Evolutionary conservation across 2,113 vertebrate species (phyloP).

Genomic region (Mohoua ochrocephala): DNA sequence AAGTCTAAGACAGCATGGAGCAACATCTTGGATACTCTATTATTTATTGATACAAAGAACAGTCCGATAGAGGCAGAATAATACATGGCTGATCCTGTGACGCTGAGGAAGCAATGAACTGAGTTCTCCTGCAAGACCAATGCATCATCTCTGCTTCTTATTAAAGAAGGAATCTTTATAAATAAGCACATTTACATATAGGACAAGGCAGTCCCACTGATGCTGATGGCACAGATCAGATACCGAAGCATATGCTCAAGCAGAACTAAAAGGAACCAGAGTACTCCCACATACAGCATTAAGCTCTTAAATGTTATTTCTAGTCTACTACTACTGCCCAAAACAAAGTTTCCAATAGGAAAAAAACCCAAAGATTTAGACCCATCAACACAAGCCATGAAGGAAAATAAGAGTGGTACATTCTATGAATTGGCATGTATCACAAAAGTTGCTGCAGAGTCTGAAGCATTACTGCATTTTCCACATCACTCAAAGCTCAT

Average conservation of each 20-base stretch:
- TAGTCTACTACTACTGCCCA: neutral
- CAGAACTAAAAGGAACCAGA: neutral
- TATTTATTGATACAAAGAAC: neutral
- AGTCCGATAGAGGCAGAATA: neutral
- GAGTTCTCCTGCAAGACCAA: neutral
- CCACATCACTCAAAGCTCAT: neutral
- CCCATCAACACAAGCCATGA: neutral
- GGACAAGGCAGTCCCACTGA: neutral
- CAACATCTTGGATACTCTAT: neutral
- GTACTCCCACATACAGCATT: neutral
- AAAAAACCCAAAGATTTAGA: neutral
- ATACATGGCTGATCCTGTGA: neutral
- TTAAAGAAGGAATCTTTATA: neutral
- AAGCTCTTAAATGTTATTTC: neutral
- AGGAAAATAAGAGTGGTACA: neutral
- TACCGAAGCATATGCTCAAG: neutral
- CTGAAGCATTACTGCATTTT: neutral
- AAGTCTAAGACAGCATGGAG: neutral
- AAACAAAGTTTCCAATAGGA: neutral
- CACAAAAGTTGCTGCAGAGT: neutral
- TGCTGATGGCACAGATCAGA: neutral
- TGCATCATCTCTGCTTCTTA: neutral
- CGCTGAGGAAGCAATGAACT: neutral
- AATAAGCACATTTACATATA: neutral
- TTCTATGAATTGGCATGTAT: neutral